Evolutionary conservation across 2,888 invertebrate species (phyloP), one percentile per base, ranked within the genome.

Genomic region (Scaptodrosophila latifasciaeformis): DNA sequence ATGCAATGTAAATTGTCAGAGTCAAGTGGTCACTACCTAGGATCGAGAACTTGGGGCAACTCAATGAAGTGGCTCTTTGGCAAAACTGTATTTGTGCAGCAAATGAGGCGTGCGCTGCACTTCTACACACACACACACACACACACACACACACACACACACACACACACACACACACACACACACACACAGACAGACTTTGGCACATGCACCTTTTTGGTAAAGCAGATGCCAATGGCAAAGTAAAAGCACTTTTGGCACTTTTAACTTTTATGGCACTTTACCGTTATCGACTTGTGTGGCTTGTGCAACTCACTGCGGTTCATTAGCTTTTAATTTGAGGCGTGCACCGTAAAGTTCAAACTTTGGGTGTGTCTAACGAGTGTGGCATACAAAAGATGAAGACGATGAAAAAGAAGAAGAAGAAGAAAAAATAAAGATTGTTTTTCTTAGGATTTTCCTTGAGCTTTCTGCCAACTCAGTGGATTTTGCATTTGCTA

Each of bases 311-410:
- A 39, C 39, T 53, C 43, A 49, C 7, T 58, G 43, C 54, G 71
- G 72, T 68, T 72, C 76, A 75, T 72, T 72, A 72, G 79, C 63
- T 57, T 59, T 78, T 63, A 71, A 63, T 75, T 70, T 54, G 56
- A 27, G 53, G 45, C 27, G 39, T 44, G 56, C 54, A 49, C 45
- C 57, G 18, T 15, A 46, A 24, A 43, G 39, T 35, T 37, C 9
- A 12, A 10, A 2, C 3, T 9, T 39, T 35, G 34, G 35, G 21
- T 12, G 24, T 19, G 9, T 10, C 30, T 21, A 18, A 40, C 39
- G 39, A 24, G 24, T 17, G 51, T 17, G 13, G 39, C 21, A 24
- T 24, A 24, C 24, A 24, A 7, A 24, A 24, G 7, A 24, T 24
- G 24, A 24, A 24, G 7, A 24, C 48, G 59, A 56, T 59, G 55